phyloP scores from a whole-genome alignment of 2,797 vertebrate genomes.

The Siniperca scherzeri region DNA sequence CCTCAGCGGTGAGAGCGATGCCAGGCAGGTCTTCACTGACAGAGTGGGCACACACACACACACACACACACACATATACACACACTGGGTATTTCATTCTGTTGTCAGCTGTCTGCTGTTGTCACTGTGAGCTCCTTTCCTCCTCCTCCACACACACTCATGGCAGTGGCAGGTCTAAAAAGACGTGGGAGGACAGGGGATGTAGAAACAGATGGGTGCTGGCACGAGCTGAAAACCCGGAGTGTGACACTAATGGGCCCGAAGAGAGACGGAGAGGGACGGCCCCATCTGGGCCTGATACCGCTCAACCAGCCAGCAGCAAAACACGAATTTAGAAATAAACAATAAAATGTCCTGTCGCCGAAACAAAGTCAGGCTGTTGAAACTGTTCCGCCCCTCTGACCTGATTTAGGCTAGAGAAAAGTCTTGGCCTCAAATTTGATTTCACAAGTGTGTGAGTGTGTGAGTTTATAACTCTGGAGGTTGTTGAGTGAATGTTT shows the following conservation, averaged over 20 bases:
- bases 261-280: conserved; percentile 50
- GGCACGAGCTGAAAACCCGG: conserved; percentile 56
- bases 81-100: conserved; percentile 39
- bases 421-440: conserved; percentile 12
- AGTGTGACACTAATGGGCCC: conserved; percentile 72
- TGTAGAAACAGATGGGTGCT: conserved; percentile 71
- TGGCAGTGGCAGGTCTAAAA: conserved; percentile 56
- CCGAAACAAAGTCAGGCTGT: conserved; percentile 10
- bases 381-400: neutral
- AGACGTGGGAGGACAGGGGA: conserved; percentile 70
- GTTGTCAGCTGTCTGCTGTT: conserved; percentile 58
- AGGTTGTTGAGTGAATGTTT: neutral
- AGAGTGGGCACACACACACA: conserved; percentile 5
- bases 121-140: conserved; percentile 43
- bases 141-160: conserved; percentile 47
- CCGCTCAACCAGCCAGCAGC: conserved; percentile 45
- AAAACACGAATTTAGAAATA: conserved; percentile 51
- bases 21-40: conserved; percentile 27
- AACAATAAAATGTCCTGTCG: conserved; percentile 36
- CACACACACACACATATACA: conserved; percentile 21
- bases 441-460: conserved; percentile 6
- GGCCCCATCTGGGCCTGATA: conserved; percentile 61
- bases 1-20: neutral
- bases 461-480: conserved; percentile 15
- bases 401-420: conserved; percentile 26